Percentiles rank a stretch among this genome's conserved stretches.
phyloP scores from a whole-genome alignment of 2,888 invertebrate species.

The Aplocera efformata region DNA sequence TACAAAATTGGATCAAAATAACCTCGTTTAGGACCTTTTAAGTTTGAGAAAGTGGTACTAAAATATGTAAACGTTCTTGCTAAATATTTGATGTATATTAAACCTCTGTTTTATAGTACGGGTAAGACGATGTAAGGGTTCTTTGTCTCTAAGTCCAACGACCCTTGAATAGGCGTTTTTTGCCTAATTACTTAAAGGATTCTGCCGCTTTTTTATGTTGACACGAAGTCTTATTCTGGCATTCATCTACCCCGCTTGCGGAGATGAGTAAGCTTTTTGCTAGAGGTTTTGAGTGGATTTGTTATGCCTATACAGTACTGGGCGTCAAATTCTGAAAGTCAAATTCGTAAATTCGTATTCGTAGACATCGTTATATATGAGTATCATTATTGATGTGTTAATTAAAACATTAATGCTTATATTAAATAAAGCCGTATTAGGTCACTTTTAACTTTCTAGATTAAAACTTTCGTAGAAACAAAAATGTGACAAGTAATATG shows the following conservation, averaged over 20 bases:
- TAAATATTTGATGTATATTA: conserved; percentile 12
- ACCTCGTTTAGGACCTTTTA: conserved; percentile 15
- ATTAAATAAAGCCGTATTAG: too few relatives aligned
- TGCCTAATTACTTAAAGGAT: conserved; percentile 45
- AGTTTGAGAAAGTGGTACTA: conserved; percentile 14
- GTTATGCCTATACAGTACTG: too few relatives aligned
- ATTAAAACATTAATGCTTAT: too few relatives aligned
- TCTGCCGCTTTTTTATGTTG: conserved; percentile 40
- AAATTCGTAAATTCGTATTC: too few relatives aligned
- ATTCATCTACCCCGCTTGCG: conserved; percentile 35
- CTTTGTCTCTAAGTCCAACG: conserved; percentile 29
- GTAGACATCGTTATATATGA: too few relatives aligned
- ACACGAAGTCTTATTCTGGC: conserved; percentile 37
- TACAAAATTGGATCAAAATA: conserved; percentile 20
- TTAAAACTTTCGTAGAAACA: too few relatives aligned
- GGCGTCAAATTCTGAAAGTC: not conserved
- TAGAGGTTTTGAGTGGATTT: conserved; percentile 4
- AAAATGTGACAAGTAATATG: too few relatives aligned
- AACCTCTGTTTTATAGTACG: conserved; percentile 11
- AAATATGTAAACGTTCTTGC: conserved; percentile 17
- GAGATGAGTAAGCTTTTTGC: conserved; percentile 28
- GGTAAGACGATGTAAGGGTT: conserved; percentile 13
- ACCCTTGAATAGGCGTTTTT: conserved; percentile 35
- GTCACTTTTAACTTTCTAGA: too few relatives aligned
- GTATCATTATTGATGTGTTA: too few relatives aligned